Conservation (phyloP, 2,113 vertebrate species). For the Accipiter cooperii region DNA sequence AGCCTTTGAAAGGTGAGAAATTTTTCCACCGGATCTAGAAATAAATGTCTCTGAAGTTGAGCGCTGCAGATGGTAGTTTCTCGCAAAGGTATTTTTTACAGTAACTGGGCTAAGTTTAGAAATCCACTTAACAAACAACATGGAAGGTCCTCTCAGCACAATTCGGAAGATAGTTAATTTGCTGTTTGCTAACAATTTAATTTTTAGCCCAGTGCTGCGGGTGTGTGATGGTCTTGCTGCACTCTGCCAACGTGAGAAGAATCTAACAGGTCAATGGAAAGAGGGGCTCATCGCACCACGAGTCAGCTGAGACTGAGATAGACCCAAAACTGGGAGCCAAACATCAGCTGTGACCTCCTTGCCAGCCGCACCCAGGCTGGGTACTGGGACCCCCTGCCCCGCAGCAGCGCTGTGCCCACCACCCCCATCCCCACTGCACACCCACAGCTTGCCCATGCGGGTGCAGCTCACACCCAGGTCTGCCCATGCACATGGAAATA, state of each 20-base stretch:
- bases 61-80: background rate
- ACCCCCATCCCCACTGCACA: background rate
- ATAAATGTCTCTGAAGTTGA: constrained; percentile 23
- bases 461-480: background rate
- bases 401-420: background rate
- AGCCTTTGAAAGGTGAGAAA: constrained; percentile 40
- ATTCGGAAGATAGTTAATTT: background rate
- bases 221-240: background rate
- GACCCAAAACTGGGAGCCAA: background rate
- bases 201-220: fast-evolving
- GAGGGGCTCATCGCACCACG: background rate
- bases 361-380: background rate
- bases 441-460: background rate
- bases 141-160: background rate
- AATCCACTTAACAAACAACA: background rate
- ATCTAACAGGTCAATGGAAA: background rate
- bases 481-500: fast-evolving
- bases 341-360: background rate
- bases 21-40: constrained; percentile 25
- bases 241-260: background rate
- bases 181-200: background rate
- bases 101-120: constrained; percentile 49
- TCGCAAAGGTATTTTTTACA: background rate
- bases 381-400: background rate
- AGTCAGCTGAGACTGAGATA: background rate